Percentiles rank a stretch among this genome's conserved stretches.
phyloP scores from a whole-genome alignment of 2,888 invertebrate genomes.

The Thumatha senex region DNA sequence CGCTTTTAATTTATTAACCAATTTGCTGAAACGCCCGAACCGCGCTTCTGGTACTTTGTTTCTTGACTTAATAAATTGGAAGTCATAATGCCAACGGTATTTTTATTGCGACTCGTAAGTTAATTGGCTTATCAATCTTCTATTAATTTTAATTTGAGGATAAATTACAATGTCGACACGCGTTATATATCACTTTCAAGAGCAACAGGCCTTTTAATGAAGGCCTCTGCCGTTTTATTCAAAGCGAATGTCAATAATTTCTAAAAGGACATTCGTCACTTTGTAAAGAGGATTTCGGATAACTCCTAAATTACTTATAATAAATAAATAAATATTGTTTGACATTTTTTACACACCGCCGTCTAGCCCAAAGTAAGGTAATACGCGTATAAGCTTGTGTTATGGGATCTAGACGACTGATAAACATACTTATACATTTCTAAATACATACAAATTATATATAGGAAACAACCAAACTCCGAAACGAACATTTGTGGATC shows the following conservation, averaged over 20 bases:
- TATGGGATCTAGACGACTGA: no score
- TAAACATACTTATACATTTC: no score
- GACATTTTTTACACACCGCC: no score
- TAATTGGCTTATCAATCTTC: conserved; percentile 47
- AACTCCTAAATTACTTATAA: no score
- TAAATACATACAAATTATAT: no score
- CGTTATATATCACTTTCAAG: neutral
- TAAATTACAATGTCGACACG: neutral
- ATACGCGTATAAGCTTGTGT: no score
- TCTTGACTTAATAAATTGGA: conserved; percentile 78
- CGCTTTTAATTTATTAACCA: conserved; percentile 82
- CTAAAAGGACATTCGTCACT: neutral
- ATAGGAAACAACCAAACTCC: no score
- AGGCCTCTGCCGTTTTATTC: neutral
- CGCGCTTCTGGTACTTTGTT: conserved; percentile 73
- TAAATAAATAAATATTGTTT: no score
- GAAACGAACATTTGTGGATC: no score
- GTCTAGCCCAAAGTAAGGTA: no score
- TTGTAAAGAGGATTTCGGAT: no score
- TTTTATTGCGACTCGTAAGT: conserved; percentile 49
- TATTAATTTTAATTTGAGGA: conserved; percentile 32
- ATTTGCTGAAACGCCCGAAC: conserved; percentile 76
- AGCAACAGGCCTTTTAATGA: neutral
- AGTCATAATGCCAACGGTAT: conserved; percentile 69
- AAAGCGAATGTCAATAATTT: neutral